Percentiles rank a stretch among this genome's conserved stretches.
Conservation (phyloP, 2,888 invertebrate species). For the Calameuta idolon region DNA sequence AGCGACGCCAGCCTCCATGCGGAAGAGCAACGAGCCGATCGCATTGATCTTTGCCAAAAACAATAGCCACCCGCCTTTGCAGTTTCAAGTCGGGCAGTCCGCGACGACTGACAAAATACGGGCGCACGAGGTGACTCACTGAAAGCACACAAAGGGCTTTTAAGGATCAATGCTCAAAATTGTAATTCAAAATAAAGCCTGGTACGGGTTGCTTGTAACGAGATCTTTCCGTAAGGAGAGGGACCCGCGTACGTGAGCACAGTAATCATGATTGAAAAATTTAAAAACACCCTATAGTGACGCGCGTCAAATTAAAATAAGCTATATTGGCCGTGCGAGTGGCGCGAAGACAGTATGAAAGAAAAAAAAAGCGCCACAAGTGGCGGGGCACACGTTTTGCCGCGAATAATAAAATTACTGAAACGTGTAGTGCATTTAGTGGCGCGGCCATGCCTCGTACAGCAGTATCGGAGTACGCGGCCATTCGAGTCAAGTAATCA, state of each 20-base stretch:
- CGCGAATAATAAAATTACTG: not conserved
- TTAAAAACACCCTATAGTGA: not conserved
- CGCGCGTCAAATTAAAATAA: not conserved
- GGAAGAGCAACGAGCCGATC: constrained; percentile 58
- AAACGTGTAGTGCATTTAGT: not conserved
- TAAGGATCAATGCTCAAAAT: constrained; percentile 7
- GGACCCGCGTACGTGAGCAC: constrained; percentile 26
- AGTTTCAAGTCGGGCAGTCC: constrained; percentile 29
- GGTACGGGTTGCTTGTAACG: constrained; percentile 8
- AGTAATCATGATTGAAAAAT: not conserved
- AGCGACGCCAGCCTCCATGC: constrained; percentile 37
- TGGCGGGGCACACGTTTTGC: not conserved
- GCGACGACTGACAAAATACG: constrained; percentile 50
- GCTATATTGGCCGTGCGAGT: not conserved
- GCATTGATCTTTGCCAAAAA: constrained; percentile 62
- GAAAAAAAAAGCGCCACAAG: not conserved
- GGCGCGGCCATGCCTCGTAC: not conserved
- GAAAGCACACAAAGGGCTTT: not conserved
- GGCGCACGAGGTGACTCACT: constrained; percentile 51
- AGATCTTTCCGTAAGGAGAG: constrained; percentile 27
- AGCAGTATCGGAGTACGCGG: not conserved
- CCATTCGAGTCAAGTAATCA: constrained; percentile 7
- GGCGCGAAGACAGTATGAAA: not conserved
- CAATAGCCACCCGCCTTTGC: constrained; percentile 55
- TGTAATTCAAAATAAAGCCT: constrained; percentile 19